Conservation (phyloP, 2,113 vertebrate genomes). For the Acrocephalus kingi region DNA sequence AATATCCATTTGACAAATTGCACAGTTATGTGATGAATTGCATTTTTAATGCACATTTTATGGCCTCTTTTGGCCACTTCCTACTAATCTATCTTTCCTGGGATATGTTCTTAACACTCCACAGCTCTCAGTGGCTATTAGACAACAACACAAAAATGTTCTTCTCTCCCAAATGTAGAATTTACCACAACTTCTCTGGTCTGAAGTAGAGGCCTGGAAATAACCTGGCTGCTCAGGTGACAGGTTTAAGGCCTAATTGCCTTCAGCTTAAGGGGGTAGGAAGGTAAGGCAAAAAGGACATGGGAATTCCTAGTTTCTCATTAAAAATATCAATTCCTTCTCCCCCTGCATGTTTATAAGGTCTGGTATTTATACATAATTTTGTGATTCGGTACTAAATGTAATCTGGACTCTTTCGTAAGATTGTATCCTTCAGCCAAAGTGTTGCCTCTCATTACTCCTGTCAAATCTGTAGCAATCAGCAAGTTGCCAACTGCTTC, state of each 20-base stretch:
- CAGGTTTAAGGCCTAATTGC: neutral
- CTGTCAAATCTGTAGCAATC: neutral
- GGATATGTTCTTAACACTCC: conserved; percentile 55
- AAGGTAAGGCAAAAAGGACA: neutral
- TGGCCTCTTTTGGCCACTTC: conserved; percentile 62
- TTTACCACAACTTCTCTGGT: neutral
- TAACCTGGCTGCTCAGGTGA: neutral
- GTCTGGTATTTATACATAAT: neutral
- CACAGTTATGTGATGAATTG: conserved; percentile 62
- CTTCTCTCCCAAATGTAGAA: conserved; percentile 28
- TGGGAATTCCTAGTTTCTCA: neutral
- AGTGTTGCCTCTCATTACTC: neutral
- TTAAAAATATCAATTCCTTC: neutral
- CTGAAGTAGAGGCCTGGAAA: neutral
- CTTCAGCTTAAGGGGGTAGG: neutral
- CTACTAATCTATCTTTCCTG: conserved; percentile 58
- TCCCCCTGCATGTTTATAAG: neutral
- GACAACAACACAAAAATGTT: conserved; percentile 57
- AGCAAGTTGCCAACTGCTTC: neutral
- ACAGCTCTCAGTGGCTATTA: conserved; percentile 37
- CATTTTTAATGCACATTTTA: conserved; percentile 68
- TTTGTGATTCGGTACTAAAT: neutral
- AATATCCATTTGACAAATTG: conserved; percentile 67
- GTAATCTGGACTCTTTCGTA: neutral
- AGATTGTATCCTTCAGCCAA: neutral